Evolutionary conservation across 2,888 invertebrate species (phyloP), one percentile per base, ranked within the genome.

Genomic region (Pammene fasciana): DNA sequence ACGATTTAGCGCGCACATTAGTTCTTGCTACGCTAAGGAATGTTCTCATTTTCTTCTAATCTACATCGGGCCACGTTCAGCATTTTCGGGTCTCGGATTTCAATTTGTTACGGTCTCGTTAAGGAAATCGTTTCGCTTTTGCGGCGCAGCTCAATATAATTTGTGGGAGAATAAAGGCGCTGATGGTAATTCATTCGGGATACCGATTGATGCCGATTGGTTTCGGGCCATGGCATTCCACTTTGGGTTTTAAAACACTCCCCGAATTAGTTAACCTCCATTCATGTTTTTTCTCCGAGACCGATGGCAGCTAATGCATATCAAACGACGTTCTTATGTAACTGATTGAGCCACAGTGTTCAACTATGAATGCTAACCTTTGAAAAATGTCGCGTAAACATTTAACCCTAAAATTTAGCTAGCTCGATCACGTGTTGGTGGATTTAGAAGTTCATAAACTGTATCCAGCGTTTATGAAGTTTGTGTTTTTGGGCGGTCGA

Each of bases 31-130:
- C 82, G 83, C 81, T 79, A 75, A 76, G 85, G 83, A 86, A 86
- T 86, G 82, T 82, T 84, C 83, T 80, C 83, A 82, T 86, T 85
- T 84, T 82, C 83, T 85, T 84, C 84, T 85, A 86, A 86, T 85
- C 83, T 59, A 59, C 59, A 59, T 59, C 34, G 79, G 76, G 77
- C 78, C 79, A 77, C 79, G 80, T 81, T 80, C 78, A 78, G 78
- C 76, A 80, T 81, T 83, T 83, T 82, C 78, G 79, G 78, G 79
- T 84, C 84, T 82, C 82, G 79, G 78, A 81, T 84, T 85, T 82
- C 82, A 83, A 83, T 85, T 83, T 79, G 81, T 82, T 80, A 78
- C 71, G 74, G 76, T 75, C 77, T 81, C 77, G 79, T 81, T 72
- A 74, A 77, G 75, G 77, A 75, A 77, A 77, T 78, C 75, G 74